Conservation (phyloP, 2,888 invertebrate species). For the Sycophila texana region DNA sequence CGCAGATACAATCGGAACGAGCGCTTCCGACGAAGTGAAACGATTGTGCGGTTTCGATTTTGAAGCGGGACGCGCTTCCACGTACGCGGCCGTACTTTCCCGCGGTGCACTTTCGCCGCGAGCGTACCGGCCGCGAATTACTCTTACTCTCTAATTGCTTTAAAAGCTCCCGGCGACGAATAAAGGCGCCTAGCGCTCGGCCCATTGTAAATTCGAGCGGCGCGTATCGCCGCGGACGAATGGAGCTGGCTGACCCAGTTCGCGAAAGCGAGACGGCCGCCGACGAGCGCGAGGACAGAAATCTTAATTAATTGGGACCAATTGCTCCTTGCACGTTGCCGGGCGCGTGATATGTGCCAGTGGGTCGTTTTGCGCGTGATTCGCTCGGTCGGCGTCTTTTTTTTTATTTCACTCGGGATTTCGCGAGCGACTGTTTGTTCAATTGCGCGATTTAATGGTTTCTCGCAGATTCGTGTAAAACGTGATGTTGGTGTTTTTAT, state of each 20-base stretch:
- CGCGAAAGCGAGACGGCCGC: neutral
- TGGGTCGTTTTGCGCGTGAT: conserved; percentile 35
- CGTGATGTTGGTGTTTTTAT: too few species aligned
- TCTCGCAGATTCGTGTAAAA: too few species aligned
- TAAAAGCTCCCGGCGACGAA: conserved; percentile 12
- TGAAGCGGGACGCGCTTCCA: neutral
- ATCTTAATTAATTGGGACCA: conserved; percentile 53
- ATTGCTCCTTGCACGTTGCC: conserved; percentile 17
- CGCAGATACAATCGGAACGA: neutral
- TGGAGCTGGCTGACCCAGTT: conserved; percentile 37
- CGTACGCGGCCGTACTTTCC: neutral
- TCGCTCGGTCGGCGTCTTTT: neutral
- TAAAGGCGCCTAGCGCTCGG: neutral
- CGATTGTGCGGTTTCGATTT: conserved; percentile 14
- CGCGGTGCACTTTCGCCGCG: neutral
- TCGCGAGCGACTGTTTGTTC: neutral
- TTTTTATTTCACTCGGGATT: neutral
- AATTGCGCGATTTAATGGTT: too few species aligned
- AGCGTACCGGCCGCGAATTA: conserved; percentile 24
- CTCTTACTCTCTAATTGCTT: conserved; percentile 43
- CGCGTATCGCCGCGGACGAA: conserved; percentile 16
- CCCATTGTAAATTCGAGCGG: conserved; percentile 24
- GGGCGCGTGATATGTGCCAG: conserved; percentile 28
- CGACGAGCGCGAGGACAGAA: conserved; percentile 33
- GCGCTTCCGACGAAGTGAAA: neutral